These are phyloP conservation scores for Troglohyphantes excavatus DNA, from an alignment of 2,888 invertebrate species.

Conservation along the genomic window DNA sequence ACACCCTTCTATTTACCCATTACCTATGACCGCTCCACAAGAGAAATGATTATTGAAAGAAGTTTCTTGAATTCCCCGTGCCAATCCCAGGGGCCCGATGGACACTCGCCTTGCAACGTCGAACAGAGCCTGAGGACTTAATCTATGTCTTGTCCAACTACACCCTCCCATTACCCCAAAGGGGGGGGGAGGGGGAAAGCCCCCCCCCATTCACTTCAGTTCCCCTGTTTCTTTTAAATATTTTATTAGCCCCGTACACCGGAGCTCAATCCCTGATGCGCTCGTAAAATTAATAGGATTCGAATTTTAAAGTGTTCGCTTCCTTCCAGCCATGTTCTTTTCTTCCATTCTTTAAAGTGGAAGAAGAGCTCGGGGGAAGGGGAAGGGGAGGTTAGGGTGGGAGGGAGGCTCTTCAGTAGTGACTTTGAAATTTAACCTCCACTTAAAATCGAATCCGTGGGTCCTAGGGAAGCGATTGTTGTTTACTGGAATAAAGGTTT, in stretches of 20 bases:
- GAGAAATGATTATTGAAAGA: slow-evolving; percentile 77
- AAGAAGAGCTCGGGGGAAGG: background rate
- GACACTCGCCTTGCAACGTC: slow-evolving; percentile 63
- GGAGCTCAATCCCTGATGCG: slow-evolving; percentile 52
- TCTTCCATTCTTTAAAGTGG: slow-evolving; percentile 8
- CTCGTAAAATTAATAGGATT: slow-evolving; percentile 78
- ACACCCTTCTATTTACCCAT: slow-evolving; percentile 56
- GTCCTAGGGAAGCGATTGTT: slow-evolving; percentile 55
- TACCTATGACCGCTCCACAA: slow-evolving; percentile 60
- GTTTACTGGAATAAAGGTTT: slow-evolving; percentile 47
- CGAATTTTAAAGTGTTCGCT: slow-evolving; percentile 76
- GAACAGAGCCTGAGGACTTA: slow-evolving; percentile 59
- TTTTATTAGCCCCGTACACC: slow-evolving; percentile 73
- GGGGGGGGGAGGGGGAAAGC: slow-evolving; percentile 5
- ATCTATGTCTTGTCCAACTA: slow-evolving; percentile 58
- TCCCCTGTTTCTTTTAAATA: slow-evolving; percentile 70
- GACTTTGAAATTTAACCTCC: slow-evolving; percentile 65
- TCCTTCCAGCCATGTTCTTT: slow-evolving; percentile 46
- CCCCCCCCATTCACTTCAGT: background rate
- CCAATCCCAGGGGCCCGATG: slow-evolving; percentile 60
- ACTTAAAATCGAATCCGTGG: slow-evolving; percentile 62
- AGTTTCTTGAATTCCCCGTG: slow-evolving; percentile 44
- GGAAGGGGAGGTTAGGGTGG: background rate
- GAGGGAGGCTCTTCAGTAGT: background rate
- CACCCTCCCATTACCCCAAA: background rate